Percentiles rank a stretch among this genome's conserved stretches.
These are phyloP conservation scores for Paracanthobrama guichenoti DNA, from an alignment of 2,113 vertebrate genomes.

Conservation along the genomic window DNA sequence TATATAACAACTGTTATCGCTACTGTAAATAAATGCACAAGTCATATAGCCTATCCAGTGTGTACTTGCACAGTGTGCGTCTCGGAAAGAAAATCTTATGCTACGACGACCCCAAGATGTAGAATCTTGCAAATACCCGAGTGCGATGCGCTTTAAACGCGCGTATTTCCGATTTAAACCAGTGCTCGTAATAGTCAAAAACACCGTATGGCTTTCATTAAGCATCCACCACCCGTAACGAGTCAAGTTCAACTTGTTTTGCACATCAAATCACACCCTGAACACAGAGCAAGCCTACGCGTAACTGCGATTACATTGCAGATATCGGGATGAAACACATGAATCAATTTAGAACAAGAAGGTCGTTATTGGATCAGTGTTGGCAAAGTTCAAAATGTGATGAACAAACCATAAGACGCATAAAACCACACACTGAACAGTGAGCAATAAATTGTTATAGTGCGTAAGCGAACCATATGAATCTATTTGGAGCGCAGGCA, in stretches of 20 bases:
- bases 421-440: background rate
- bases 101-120: conserved; percentile 67
- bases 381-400: background rate
- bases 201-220: background rate
- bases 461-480: background rate
- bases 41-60: background rate
- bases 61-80: background rate
- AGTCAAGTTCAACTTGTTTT: conserved; percentile 7
- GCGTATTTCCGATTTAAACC: background rate
- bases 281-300: background rate
- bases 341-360: background rate
- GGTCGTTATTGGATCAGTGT: background rate
- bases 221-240: background rate
- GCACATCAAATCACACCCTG: background rate
- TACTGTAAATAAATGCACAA: conserved; percentile 11
- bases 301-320: background rate
- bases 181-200: background rate
- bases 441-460: background rate
- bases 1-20: background rate
- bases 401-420: background rate
- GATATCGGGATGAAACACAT: background rate
- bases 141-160: conserved; percentile 8
- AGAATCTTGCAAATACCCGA: conserved; percentile 61
- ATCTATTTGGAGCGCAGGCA: background rate
- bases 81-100: conserved; percentile 51